Base-by-base conservation (phyloP, 2,888 invertebrate genomes). In the Ashinkailepas kermadecensis region DNA sequence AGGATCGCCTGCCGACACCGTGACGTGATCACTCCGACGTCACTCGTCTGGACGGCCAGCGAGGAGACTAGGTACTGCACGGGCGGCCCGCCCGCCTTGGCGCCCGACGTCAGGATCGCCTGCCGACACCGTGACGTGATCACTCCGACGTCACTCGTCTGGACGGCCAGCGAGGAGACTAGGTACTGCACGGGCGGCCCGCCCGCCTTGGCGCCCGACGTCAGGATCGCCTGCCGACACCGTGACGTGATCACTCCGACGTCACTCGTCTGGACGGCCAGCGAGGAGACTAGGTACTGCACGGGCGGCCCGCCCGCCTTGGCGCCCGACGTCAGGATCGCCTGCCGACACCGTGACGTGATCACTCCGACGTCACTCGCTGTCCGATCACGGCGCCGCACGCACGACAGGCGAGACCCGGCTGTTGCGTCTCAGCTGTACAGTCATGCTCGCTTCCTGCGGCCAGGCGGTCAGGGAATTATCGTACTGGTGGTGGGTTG, bases 31-130 rank as follows among this genome's bases (percentile, higher is more conserved):
- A n/a, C n/a, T n/a, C n/a, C n/a, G n/a, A n/a, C n/a, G n/a, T n/a
- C n/a, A n/a, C n/a, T n/a, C 13, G 83, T 83, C 70, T 74, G 70
- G 0, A 74, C 25, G 39, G 70, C 70, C 56, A 84, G 67, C n/a
- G 83, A 84, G 13, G 84, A 83, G 78, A 84, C 84, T 13, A 84
- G 81, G 80, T 84, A 84, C 81, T 84, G 84, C 57, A 84, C 82
- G 58, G 83, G 83, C 64, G 83, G 7, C 54, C 70, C 67, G 25
- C 67, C 13, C 9, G 9, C 23, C n/a, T 25, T 25, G 25, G 25
- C 8, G 25, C 25, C 67, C 12, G 67, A 10, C 9, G 67, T 54
- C 70, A 39, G 54, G 39, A 54, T 18, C 39, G 70, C 18, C 70
- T 74, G 70, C 39, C 15, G 70, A 70, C 25, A 70, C n/a, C n/a